Evolutionary conservation across 2,888 invertebrate genomes (phyloP).

Genomic region (Epsilonema sp.): DNA sequence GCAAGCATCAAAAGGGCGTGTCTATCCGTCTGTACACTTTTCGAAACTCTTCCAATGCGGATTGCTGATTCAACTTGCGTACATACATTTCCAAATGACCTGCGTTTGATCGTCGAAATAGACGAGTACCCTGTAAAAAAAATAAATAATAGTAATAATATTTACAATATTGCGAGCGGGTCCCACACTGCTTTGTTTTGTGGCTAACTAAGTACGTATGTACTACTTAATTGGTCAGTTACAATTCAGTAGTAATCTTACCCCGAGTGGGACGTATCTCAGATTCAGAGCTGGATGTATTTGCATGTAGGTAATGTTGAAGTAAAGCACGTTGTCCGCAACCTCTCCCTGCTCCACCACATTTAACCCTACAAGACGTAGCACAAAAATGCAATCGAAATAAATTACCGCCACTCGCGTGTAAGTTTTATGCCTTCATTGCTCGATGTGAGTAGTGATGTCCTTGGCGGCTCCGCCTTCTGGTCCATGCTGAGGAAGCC

Average conservation of each 20-base stretch:
- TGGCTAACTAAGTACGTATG: too few relatives aligned
- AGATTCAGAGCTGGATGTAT: slow-evolving; percentile 17
- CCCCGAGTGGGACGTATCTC: not conserved
- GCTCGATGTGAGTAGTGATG: slow-evolving; percentile 23
- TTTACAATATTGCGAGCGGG: too few relatives aligned
- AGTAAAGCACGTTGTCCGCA: slow-evolving; percentile 22
- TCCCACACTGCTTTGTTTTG: too few relatives aligned
- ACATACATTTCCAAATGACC: not conserved
- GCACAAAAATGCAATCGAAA: not conserved
- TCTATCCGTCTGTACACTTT: too few relatives aligned
- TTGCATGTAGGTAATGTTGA: slow-evolving; percentile 28
- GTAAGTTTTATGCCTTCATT: slow-evolving; percentile 16
- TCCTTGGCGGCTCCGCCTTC: slow-evolving; percentile 24
- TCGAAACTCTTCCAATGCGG: not conserved
- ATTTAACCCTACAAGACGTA: slow-evolving; percentile 13
- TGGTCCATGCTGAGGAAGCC: slow-evolving; percentile 25
- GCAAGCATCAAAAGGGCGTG: too few relatives aligned
- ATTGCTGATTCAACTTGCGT: not conserved
- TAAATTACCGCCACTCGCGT: slow-evolving; percentile 3
- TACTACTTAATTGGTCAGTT: too few relatives aligned
- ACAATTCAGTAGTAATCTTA: too few relatives aligned
- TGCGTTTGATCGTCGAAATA: not conserved
- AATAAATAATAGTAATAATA: too few relatives aligned
- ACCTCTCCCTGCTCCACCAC: slow-evolving; percentile 25
- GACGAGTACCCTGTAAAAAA: not conserved